Conservation (phyloP, 2,113 vertebrate genomes). For the Brienomyrus brachyistius region DNA sequence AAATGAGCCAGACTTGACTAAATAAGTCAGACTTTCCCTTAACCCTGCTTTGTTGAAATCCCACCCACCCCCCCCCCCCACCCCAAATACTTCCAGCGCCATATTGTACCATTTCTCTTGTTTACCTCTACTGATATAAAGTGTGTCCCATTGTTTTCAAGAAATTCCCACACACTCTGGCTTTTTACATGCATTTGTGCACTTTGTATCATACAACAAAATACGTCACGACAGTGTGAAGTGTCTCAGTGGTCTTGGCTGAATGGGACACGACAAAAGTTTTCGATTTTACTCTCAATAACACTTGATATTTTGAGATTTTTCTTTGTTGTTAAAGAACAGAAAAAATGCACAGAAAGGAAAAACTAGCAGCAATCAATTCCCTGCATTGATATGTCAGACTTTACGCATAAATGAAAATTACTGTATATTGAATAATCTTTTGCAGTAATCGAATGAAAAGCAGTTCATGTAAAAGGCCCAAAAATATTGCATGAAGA, state of each 20-base stretch:
- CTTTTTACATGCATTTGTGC: background rate
- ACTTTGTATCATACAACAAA: background rate
- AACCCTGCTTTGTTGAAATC: no score
- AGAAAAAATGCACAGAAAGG: background rate
- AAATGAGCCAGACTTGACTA: no score
- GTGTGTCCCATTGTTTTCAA: background rate
- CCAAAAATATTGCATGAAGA: slow-evolving; percentile 17
- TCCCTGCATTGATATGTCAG: background rate
- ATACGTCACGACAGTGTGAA: background rate
- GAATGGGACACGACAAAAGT: background rate
- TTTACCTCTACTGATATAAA: background rate
- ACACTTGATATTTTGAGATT: background rate
- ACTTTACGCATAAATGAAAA: background rate
- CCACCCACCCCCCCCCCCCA: background rate
- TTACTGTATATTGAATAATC: background rate
- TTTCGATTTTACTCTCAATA: background rate
- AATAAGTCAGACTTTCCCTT: no score
- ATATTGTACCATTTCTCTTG: background rate
- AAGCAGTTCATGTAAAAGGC: slow-evolving; percentile 20
- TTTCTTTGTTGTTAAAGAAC: background rate
- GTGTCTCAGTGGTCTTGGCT: background rate
- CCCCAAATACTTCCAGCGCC: background rate
- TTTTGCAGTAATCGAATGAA: slow-evolving; percentile 6
- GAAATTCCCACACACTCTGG: background rate
- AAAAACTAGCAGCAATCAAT: background rate